Percentiles rank a stretch among this genome's conserved stretches.
These are phyloP conservation scores for Crypturellus tataupa DNA, from an alignment of 2,797 vertebrate species.

Conservation along the genomic window DNA sequence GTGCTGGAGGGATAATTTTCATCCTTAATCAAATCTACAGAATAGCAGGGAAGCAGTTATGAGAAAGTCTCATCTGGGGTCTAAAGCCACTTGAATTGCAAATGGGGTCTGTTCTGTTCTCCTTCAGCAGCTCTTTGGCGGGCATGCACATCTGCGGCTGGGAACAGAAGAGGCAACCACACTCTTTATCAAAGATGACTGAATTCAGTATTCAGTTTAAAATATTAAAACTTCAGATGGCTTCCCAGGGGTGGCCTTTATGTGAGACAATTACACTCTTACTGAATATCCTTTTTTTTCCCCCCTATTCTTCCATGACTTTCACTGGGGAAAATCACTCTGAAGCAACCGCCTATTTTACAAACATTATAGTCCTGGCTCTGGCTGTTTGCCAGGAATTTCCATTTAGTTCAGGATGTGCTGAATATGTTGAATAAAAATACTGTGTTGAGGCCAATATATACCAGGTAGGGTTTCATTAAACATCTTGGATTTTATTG, in stretches of 20 bases:
- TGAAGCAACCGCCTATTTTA: slow-evolving; percentile 57
- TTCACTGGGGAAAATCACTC: slow-evolving; percentile 34
- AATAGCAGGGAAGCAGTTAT: neutral
- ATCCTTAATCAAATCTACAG: neutral
- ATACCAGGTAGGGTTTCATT: slow-evolving; percentile 49
- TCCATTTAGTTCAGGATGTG: slow-evolving; percentile 56
- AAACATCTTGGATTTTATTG: slow-evolving; percentile 52
- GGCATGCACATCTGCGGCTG: neutral
- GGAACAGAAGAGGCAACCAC: slow-evolving; percentile 2
- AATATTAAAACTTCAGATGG: slow-evolving; percentile 34
- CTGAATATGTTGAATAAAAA: slow-evolving; percentile 54
- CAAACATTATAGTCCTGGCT: slow-evolving; percentile 41
- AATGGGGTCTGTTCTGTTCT: slow-evolving; percentile 44
- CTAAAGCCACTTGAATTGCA: slow-evolving; percentile 62
- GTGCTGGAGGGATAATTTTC: neutral
- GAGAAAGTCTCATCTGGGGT: slow-evolving; percentile 2
- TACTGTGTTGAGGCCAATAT: slow-evolving; percentile 37
- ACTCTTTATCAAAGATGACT: slow-evolving; percentile 31
- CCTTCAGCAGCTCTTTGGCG: slow-evolving; percentile 30
- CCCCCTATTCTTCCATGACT: slow-evolving; percentile 47
- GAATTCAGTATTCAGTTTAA: slow-evolving; percentile 53
- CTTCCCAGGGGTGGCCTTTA: slow-evolving; percentile 41
- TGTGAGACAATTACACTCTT: slow-evolving; percentile 53
- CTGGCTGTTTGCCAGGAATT: slow-evolving; percentile 58
- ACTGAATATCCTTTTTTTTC: slow-evolving; percentile 59